Conservation (phyloP, 2,797 vertebrate genomes). For the Poeciliopsis paucimaculata region DNA sequence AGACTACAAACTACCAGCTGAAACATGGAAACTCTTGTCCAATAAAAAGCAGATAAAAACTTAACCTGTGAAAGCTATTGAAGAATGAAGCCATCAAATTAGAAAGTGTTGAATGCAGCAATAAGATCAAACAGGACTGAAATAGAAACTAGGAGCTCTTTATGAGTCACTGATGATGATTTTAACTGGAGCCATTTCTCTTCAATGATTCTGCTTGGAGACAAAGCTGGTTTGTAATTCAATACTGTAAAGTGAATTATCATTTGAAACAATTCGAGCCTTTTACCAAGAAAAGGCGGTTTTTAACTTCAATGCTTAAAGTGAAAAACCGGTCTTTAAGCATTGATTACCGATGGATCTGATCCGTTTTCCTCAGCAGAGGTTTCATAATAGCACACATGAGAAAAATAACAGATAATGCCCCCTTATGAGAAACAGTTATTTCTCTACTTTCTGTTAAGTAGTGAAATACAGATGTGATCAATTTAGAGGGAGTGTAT, state of each 20-base stretch:
- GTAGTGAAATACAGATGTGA: not conserved
- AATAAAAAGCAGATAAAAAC: not conserved
- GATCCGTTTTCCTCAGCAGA: not conserved
- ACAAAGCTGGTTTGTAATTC: not conserved
- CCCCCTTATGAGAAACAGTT: not conserved
- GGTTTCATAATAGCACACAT: not conserved
- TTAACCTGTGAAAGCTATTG: not conserved
- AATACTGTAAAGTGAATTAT: conserved; percentile 1
- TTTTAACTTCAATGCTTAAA: too few relatives aligned
- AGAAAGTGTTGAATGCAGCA: not conserved
- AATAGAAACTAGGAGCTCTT: not conserved
- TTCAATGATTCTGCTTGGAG: not conserved
- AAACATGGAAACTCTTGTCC: not conserved
- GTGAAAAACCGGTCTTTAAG: not conserved
- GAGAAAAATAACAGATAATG: not conserved
- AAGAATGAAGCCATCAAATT: not conserved
- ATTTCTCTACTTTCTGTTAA: not conserved
- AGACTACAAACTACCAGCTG: not conserved
- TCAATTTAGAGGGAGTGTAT: not conserved
- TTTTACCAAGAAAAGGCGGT: not conserved
- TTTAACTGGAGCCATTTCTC: not conserved
- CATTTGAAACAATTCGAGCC: not conserved
- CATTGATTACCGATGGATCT: not conserved
- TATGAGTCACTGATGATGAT: not conserved
- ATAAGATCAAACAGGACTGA: not conserved